A percentile compares a stretch with the other conserved stretches of the same genome.
phyloP scores from a whole-genome alignment of 2,797 vertebrate species.

The Orientallactaga sibirica region DNA sequence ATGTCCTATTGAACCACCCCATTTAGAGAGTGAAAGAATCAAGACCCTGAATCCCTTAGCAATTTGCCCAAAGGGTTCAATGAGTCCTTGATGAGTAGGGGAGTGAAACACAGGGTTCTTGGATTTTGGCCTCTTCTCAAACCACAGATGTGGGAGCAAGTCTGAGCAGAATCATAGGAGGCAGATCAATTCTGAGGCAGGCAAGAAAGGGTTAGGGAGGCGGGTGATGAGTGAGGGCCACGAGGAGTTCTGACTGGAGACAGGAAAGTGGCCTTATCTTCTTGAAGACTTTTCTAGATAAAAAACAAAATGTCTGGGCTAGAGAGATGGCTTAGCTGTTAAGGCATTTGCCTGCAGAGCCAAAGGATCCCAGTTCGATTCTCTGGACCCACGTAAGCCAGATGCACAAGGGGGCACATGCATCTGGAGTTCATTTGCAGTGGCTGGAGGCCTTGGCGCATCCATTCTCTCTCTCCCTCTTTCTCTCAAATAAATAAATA shows the following conservation, averaged over 20 bases:
- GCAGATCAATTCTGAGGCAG: background rate
- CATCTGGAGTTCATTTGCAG: too few species aligned
- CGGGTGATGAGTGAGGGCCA: background rate
- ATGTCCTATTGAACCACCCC: background rate
- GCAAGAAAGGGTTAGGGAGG: conserved; percentile 3
- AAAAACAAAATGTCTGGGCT: background rate
- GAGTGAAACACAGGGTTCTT: background rate
- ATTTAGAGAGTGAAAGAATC: conserved; percentile 34
- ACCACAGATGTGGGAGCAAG: background rate
- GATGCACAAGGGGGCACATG: too few species aligned
- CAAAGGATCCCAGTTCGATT: too few species aligned
- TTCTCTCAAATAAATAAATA: too few species aligned
- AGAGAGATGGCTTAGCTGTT: too few species aligned
- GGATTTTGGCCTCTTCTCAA: background rate
- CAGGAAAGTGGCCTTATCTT: conserved; percentile 1
- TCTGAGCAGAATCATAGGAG: conserved; percentile 45
- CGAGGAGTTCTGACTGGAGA: conserved; percentile 13
- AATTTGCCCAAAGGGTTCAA: background rate
- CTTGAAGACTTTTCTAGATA: conserved; percentile 9
- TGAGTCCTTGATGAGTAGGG: background rate
- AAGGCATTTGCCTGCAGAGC: too few species aligned
- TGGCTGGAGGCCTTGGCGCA: too few species aligned
- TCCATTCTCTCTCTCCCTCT: too few species aligned
- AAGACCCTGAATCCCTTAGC: background rate
- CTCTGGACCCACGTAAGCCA: too few species aligned